Conservation (phyloP, 1,140 invertebrate species). For the Drosophila asahinai region DNA sequence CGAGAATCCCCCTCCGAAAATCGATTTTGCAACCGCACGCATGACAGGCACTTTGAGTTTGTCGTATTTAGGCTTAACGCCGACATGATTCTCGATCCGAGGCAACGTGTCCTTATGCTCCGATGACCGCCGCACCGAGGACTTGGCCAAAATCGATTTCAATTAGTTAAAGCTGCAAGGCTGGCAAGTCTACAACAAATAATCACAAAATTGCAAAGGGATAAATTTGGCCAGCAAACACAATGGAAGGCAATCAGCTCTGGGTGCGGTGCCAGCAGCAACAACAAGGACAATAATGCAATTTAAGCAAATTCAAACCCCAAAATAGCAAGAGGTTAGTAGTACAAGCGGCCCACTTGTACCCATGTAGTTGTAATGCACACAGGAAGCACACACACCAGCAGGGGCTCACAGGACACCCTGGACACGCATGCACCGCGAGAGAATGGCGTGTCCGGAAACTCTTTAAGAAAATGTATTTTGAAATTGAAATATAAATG, state of each 20-base stretch:
- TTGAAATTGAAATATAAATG: no score
- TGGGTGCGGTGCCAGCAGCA: constrained; percentile 20
- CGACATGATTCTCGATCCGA: constrained; percentile 58
- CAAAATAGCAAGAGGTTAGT: constrained; percentile 73
- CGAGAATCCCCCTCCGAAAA: constrained; percentile 44
- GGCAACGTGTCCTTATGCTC: constrained; percentile 23
- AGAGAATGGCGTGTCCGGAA: background rate
- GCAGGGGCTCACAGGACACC: constrained; percentile 17
- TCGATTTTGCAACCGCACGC: constrained; percentile 60
- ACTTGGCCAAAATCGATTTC: constrained; percentile 69
- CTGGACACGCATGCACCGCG: constrained; percentile 20
- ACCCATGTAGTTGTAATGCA: constrained; percentile 60
- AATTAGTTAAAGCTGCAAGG: constrained; percentile 72
- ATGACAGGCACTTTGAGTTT: constrained; percentile 51
- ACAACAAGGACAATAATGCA: constrained; percentile 68
- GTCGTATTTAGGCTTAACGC: constrained; percentile 63
- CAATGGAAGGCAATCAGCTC: constrained; percentile 56
- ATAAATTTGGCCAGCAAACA: constrained; percentile 54
- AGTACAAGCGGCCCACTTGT: constrained; percentile 54
- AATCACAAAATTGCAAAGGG: constrained; percentile 62
- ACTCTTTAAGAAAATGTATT: background rate
- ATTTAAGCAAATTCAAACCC: constrained; percentile 76
- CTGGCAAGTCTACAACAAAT: constrained; percentile 65
- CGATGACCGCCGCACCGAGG: constrained; percentile 3
- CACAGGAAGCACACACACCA: constrained; percentile 34